Evolutionary conservation across 2,113 vertebrate genomes (phyloP).

Genomic region (Corvus moneduloides): DNA sequence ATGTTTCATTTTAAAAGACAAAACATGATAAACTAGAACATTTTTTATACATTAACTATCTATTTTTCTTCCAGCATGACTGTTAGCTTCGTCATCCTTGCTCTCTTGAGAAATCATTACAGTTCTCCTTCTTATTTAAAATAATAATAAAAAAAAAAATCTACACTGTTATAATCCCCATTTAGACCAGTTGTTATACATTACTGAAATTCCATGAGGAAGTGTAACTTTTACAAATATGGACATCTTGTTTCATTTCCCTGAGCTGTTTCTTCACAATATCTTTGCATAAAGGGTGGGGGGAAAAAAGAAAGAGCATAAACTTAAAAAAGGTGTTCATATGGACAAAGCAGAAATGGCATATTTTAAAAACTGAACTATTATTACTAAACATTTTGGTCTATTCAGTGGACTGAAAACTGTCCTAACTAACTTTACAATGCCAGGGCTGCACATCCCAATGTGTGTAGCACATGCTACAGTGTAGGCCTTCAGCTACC

Average conservation of each 20-base stretch:
- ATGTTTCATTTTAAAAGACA: not conserved
- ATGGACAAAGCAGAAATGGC: not conserved
- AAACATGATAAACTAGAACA: not conserved
- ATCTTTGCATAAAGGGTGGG: not conserved
- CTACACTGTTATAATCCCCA: constrained; percentile 3
- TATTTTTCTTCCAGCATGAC: not conserved
- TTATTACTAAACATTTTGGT: not conserved
- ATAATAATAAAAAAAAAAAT: not conserved
- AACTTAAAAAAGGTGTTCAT: not conserved
- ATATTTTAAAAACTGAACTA: not conserved
- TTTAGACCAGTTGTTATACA: constrained; percentile 48
- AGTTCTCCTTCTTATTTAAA: not conserved
- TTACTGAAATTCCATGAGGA: constrained; percentile 59
- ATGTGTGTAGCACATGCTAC: accelerated
- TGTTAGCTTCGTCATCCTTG: not conserved
- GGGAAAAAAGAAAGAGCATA: not conserved
- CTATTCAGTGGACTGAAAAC: not conserved
- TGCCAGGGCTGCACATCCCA: not conserved
- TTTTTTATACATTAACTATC: not conserved
- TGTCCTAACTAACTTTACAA: not conserved
- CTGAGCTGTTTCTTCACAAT: not conserved
- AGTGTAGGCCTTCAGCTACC: not conserved
- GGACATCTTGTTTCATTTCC: constrained; percentile 56
- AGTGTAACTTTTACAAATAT: constrained; percentile 56
- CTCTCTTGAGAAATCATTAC: not conserved